A percentile compares a stretch with the other conserved stretches of the same genome.
These are phyloP conservation scores for Patella depressa DNA, from an alignment of 2,888 invertebrate genomes.

Conservation along the genomic window DNA sequence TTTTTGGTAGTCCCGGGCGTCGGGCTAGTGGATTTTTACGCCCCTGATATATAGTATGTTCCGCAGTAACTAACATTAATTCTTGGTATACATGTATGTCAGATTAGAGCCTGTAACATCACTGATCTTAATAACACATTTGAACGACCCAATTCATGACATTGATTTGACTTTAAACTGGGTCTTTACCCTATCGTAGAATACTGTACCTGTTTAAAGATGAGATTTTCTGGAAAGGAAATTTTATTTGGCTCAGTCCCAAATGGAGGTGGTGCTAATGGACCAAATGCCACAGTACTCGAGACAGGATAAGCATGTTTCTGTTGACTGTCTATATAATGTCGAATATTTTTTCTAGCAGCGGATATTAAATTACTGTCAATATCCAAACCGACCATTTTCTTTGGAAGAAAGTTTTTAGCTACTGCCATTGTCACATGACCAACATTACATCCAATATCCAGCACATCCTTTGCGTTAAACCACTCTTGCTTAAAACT, in stretches of 20 bases:
- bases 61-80: too few species aligned
- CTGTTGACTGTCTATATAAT: conserved; percentile 75
- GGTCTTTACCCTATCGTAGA: too few species aligned
- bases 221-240: conserved; percentile 89
- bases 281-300: conserved; percentile 89
- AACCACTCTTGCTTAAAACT: conserved; percentile 89
- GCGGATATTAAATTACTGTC: conserved; percentile 87
- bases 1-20: too few species aligned
- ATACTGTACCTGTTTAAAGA: conserved; percentile 83
- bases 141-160: too few species aligned
- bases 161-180: too few species aligned
- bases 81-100: too few species aligned
- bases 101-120: too few species aligned
- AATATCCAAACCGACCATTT: conserved; percentile 93
- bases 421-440: conserved; percentile 93
- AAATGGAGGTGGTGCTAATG: conserved; percentile 75
- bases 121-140: too few species aligned
- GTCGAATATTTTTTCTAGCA: conserved; percentile 82
- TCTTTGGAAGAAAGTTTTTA: conserved; percentile 85
- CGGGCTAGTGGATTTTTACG: too few species aligned
- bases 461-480: conserved; percentile 89
- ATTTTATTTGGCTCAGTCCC: conserved; percentile 32
- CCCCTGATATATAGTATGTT: too few species aligned
- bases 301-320: conserved; percentile 83
- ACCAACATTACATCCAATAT: conserved; percentile 98